A percentile compares a stretch with the other conserved stretches of the same genome.
These are phyloP conservation scores for Cryptocheilus praepositus DNA, from an alignment of 2,888 invertebrate genomes.

Conservation along the genomic window DNA sequence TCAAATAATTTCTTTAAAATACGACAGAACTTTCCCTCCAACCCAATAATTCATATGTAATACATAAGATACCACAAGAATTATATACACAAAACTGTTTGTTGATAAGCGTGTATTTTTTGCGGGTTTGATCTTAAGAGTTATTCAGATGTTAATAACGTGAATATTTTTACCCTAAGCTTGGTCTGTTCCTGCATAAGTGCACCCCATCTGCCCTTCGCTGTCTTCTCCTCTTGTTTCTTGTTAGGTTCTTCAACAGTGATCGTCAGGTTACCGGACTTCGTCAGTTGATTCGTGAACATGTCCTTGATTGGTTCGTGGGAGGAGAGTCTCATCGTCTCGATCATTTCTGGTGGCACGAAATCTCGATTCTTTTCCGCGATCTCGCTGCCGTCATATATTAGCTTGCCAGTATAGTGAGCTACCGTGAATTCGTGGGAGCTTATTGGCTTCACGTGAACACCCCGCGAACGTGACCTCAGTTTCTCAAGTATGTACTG, in stretches of 20 bases:
- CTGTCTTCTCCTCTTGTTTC: conserved; percentile 54
- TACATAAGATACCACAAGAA: too few relatives aligned
- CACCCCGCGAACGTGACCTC: conserved; percentile 76
- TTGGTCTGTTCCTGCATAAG: conserved; percentile 77
- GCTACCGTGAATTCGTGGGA: conserved; percentile 87
- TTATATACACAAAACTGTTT: too few relatives aligned
- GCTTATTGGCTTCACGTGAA: conserved; percentile 78
- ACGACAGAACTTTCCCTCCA: too few relatives aligned
- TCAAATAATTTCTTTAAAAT: too few relatives aligned
- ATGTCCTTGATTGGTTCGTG: conserved; percentile 84
- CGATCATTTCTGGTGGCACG: conserved; percentile 91
- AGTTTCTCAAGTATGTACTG: conserved; percentile 83
- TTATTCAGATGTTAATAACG: too few relatives aligned
- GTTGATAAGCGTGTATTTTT: too few relatives aligned
- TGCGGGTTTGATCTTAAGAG: too few relatives aligned
- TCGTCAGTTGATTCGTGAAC: conserved; percentile 89
- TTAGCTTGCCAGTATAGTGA: conserved; percentile 93
- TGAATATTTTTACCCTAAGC: conserved; percentile 77
- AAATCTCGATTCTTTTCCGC: conserved; percentile 94
- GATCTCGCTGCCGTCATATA: conserved; percentile 89
- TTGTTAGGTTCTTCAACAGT: conserved; percentile 69
- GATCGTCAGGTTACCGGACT: conserved; percentile 88
- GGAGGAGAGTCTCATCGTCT: conserved; percentile 86
- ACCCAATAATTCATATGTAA: too few relatives aligned
- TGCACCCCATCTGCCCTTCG: conserved; percentile 74